Conservation (phyloP, 2,888 invertebrate species). For the Phymatocera aterrima region DNA sequence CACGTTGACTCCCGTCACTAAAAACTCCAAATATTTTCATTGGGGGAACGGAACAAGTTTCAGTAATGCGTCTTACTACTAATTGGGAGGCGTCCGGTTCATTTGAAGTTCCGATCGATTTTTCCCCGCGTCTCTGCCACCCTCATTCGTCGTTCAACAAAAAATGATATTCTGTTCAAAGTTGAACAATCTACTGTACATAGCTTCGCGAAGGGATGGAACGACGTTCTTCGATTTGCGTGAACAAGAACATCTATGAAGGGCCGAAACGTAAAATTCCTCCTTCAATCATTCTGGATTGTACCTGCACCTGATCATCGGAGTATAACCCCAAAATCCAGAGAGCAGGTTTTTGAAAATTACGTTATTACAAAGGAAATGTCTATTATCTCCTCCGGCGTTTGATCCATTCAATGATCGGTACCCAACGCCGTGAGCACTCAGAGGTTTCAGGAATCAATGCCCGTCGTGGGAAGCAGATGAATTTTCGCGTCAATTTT, state of each 20-base stretch:
- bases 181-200: background rate
- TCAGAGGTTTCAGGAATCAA: conserved; percentile 9
- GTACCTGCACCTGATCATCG: too few species aligned
- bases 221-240: background rate
- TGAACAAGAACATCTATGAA: background rate
- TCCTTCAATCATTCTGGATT: background rate
- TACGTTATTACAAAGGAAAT: background rate
- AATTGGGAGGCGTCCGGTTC: conserved; percentile 6
- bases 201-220: background rate
- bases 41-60: background rate
- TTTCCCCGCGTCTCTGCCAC: background rate
- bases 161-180: background rate
- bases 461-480: conserved; percentile 29
- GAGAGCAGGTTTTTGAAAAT: too few species aligned
- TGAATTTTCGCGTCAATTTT: conserved; percentile 21
- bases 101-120: background rate
- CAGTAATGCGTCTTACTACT: conserved; percentile 4
- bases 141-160: background rate
- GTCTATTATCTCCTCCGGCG: background rate
- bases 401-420: background rate
- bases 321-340: too few species aligned
- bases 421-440: background rate
- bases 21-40: conserved; percentile 26
- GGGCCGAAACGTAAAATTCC: background rate
- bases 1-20: background rate